phyloP scores from a whole-genome alignment of 2,888 invertebrate species.

The Leptura quadrifasciata region DNA sequence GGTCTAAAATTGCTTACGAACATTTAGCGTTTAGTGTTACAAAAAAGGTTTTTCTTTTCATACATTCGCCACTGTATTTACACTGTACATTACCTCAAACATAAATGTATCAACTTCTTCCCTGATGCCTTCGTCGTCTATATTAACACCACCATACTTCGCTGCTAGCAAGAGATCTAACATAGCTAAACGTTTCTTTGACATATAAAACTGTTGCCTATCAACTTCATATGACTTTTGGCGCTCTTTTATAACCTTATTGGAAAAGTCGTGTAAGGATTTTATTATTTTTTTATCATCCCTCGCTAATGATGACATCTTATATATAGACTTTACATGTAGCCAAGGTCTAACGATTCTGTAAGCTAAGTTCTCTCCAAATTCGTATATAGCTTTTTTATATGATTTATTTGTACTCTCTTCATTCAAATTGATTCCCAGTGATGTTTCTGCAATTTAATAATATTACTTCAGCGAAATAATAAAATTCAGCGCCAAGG shows the following conservation, averaged over 20 bases:
- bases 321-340: conserved; percentile 24
- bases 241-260: conserved; percentile 48
- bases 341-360: conserved; percentile 51
- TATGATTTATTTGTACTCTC: conserved; percentile 37
- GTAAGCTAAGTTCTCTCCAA: conserved; percentile 40
- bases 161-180: conserved; percentile 76
- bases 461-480: too few relatives aligned
- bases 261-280: conserved; percentile 49
- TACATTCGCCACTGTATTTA: too few relatives aligned
- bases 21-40: too few relatives aligned
- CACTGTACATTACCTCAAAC: conserved; percentile 74
- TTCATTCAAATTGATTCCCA: conserved; percentile 65
- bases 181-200: conserved; percentile 74
- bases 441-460: conserved; percentile 48
- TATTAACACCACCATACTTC: conserved; percentile 73
- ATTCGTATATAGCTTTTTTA: conserved; percentile 50
- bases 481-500: too few relatives aligned
- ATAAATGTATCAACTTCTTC: conserved; percentile 80
- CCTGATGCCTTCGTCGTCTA: conserved; percentile 76
- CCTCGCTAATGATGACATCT: neutral
- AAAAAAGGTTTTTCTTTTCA: too few relatives aligned
- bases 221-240: conserved; percentile 24
- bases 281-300: conserved; percentile 25
- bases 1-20: too few relatives aligned
- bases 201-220: conserved; percentile 37